Percentiles rank a stretch among this genome's conserved stretches.
These are phyloP conservation scores for Ooceraea biroi DNA, from an alignment of 1,140 invertebrate species.

Conservation along the genomic window DNA sequence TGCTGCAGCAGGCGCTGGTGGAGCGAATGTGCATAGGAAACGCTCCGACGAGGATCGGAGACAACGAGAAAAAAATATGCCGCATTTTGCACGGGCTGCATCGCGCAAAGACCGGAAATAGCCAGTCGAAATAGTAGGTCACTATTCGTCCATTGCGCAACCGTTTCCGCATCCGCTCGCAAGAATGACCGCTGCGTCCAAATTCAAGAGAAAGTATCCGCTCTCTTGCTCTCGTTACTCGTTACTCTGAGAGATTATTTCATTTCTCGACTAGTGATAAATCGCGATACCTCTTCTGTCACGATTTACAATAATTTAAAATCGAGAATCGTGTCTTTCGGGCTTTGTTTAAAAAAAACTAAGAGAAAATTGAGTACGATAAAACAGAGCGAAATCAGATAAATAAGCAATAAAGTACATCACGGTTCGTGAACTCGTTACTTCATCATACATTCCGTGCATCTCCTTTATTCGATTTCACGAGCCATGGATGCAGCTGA, in stretches of 20 bases:
- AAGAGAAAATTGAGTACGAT: too few species aligned
- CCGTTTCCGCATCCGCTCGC: conserved; percentile 3
- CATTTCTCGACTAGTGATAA: too few species aligned
- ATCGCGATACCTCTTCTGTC: too few species aligned
- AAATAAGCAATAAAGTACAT: conserved; percentile 9
- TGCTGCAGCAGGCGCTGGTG: not conserved
- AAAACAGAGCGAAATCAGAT: not conserved
- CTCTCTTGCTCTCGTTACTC: not conserved
- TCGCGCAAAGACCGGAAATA: conserved; percentile 43
- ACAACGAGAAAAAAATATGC: conserved; percentile 28
- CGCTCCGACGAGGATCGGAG: conserved; percentile 10
- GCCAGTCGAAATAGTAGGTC: conserved; percentile 32
- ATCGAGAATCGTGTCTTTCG: too few species aligned
- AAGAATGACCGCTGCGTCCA: conserved; percentile 10
- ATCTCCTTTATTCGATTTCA: conserved; percentile 42
- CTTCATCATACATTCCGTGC: not conserved
- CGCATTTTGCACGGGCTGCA: conserved; percentile 6
- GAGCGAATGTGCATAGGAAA: conserved; percentile 20
- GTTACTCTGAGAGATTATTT: not conserved
- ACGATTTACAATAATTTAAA: too few species aligned
- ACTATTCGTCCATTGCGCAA: conserved; percentile 8
- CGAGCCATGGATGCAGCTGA: not conserved
- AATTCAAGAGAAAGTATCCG: conserved; percentile 11
- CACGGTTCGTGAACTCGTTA: not conserved
- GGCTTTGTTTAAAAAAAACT: too few species aligned